A percentile compares a stretch with the other conserved stretches of the same genome.
Conservation (phyloP, 2,888 invertebrate species). For the Enchytraeus crypticus region DNA sequence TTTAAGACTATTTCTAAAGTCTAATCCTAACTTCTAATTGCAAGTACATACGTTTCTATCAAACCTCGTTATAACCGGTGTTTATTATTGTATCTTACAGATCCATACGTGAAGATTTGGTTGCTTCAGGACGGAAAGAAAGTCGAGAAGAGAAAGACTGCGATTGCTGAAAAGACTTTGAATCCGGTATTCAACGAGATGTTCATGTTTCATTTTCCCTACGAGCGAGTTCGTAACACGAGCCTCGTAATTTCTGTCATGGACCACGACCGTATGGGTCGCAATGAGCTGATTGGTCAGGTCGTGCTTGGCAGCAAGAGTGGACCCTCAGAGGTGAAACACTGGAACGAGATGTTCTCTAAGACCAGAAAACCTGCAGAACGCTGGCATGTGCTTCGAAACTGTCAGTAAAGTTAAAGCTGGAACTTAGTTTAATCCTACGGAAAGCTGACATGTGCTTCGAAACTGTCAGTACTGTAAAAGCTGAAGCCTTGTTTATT, state of each 20-base stretch:
- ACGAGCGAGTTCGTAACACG: slow-evolving; percentile 87
- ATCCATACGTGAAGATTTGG: slow-evolving; percentile 96
- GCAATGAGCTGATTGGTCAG: slow-evolving; percentile 60
- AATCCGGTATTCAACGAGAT: slow-evolving; percentile 93
- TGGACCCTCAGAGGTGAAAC: slow-evolving; percentile 88
- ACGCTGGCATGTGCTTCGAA: slow-evolving; percentile 94
- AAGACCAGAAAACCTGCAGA: slow-evolving; percentile 90
- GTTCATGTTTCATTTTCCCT: slow-evolving; percentile 88
- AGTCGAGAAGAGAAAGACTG: slow-evolving; percentile 89
- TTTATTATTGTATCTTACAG: slow-evolving; percentile 52
- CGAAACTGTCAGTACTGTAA: too few relatives aligned
- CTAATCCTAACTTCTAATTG: too few relatives aligned
- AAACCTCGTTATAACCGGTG: too few relatives aligned
- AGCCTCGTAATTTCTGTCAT: slow-evolving; percentile 8
- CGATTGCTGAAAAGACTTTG: slow-evolving; percentile 60
- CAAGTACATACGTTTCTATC: too few relatives aligned
- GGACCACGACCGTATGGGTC: slow-evolving; percentile 9
- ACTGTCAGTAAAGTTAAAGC: too few relatives aligned
- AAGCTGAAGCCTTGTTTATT: too few relatives aligned
- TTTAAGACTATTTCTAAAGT: too few relatives aligned
- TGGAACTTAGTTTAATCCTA: too few relatives aligned
- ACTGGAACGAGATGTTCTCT: slow-evolving; percentile 97
- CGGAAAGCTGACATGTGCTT: too few relatives aligned
- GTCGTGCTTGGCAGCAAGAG: slow-evolving; percentile 55
- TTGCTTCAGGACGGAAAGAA: slow-evolving; percentile 86